These are phyloP conservation scores for Paelopatides confundens DNA, from an alignment of 53 echinoderm and acorn worm species.

Conservation along the genomic window DNA sequence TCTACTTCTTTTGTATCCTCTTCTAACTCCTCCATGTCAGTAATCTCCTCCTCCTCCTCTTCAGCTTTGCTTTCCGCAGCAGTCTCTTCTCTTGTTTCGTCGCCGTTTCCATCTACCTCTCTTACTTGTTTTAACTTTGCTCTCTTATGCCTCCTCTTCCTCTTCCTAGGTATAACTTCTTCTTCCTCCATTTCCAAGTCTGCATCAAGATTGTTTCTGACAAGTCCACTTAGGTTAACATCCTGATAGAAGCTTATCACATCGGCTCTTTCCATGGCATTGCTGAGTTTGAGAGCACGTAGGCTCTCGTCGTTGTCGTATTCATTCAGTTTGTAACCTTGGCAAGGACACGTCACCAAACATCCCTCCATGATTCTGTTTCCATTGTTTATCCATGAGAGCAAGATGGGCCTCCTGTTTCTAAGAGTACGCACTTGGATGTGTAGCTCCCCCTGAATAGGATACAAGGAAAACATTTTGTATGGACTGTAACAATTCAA, in stretches of 20 bases:
- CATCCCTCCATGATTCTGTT: background rate
- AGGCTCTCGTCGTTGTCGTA: background rate
- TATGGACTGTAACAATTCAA: too few relatives aligned
- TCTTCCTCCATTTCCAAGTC: background rate
- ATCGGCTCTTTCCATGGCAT: background rate
- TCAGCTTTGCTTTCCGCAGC: background rate
- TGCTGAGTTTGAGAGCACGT: background rate
- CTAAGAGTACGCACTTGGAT: background rate
- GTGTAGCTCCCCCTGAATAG: background rate
- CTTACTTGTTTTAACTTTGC: background rate
- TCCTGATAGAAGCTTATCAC: background rate
- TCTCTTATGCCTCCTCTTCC: background rate
- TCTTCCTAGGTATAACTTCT: background rate
- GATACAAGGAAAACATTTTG: background rate
- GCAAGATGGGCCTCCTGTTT: background rate
- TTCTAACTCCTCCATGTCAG: background rate
- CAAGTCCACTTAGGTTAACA: background rate
- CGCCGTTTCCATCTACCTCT: background rate
- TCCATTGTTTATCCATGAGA: constrained; percentile 5
- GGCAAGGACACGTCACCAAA: constrained; percentile 33
- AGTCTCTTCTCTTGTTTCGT: background rate
- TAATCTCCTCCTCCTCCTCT: background rate
- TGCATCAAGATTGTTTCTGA: background rate
- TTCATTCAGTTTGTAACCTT: constrained; percentile 15
- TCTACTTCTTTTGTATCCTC: background rate